Conservation (phyloP, 2,888 invertebrate genomes). For the Dexiosoma caninum region DNA sequence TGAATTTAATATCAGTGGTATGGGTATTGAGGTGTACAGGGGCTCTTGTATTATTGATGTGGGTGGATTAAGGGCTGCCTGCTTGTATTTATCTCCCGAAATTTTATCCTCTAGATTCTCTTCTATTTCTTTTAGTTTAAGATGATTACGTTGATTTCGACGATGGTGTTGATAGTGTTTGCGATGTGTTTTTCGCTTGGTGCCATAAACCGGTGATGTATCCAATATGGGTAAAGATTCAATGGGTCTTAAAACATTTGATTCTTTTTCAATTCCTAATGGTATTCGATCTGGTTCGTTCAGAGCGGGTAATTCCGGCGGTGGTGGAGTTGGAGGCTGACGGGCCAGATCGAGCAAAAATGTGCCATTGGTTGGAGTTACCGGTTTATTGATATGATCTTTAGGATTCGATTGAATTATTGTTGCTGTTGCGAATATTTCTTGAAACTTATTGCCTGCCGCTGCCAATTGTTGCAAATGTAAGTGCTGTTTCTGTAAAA, state of each 20-base stretch:
- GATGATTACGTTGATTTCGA: conserved; percentile 61
- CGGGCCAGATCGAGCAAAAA: conserved; percentile 67
- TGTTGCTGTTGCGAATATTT: conserved; percentile 74
- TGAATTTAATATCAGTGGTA: conserved; percentile 73
- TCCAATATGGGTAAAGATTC: conserved; percentile 69
- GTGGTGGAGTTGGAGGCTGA: conserved; percentile 30
- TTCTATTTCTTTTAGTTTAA: conserved; percentile 56
- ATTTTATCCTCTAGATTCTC: conserved; percentile 38
- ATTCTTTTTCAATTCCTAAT: conserved; percentile 50
- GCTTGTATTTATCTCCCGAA: conserved; percentile 64
- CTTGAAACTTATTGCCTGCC: conserved; percentile 73
- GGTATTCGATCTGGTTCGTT: conserved; percentile 56
- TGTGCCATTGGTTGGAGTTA: conserved; percentile 66
- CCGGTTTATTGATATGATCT: conserved; percentile 65
- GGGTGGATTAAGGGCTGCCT: conserved; percentile 71
- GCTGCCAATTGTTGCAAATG: conserved; percentile 74
- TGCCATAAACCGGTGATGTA: conserved; percentile 64
- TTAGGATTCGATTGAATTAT: conserved; percentile 73
- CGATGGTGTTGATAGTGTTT: conserved; percentile 73
- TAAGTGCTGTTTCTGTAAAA: conserved; percentile 72
- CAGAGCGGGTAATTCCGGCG: conserved; percentile 12
- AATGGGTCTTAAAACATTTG: conserved; percentile 35
- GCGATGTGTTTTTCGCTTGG: conserved; percentile 71
- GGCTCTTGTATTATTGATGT: conserved; percentile 69
- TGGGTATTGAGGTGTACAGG: conserved; percentile 73